Evolutionary conservation across 1,140 invertebrate genomes (phyloP).

Genomic region (Drosophila willistoni): DNA sequence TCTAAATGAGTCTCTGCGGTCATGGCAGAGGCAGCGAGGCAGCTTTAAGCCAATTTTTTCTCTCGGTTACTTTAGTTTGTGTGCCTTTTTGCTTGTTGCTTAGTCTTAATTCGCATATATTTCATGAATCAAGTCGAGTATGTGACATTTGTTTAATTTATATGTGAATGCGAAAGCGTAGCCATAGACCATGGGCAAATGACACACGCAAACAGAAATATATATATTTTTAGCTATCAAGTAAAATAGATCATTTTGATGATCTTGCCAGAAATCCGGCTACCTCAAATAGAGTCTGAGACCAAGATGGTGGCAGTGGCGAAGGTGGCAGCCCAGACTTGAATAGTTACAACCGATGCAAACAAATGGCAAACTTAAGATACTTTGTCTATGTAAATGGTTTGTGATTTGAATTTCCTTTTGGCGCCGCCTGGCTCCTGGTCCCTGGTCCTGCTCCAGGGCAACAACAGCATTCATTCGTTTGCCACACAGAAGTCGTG

Average conservation of each 20-base stretch:
- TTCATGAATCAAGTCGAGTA: slow-evolving; percentile 77
- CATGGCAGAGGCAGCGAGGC: slow-evolving; percentile 12
- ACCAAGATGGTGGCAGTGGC: not conserved
- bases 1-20: slow-evolving; percentile 67
- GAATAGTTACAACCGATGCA: not conserved
- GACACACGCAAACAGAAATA: slow-evolving; percentile 67
- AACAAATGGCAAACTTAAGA: slow-evolving; percentile 36
- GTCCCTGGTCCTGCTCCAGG: slow-evolving; percentile 24
- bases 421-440: slow-evolving; percentile 52
- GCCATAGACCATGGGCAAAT: slow-evolving; percentile 14
- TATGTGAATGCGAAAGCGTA: slow-evolving; percentile 79
- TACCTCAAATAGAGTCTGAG: not conserved
- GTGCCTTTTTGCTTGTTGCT: slow-evolving; percentile 42
- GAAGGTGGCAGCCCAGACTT: not conserved
- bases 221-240: slow-evolving; percentile 48
- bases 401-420: slow-evolving; percentile 49
- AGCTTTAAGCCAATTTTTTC: slow-evolving; percentile 35
- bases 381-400: slow-evolving; percentile 55
- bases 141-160: slow-evolving; percentile 77
- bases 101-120: slow-evolving; percentile 56
- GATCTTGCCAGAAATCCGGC: slow-evolving; percentile 45
- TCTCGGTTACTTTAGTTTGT: slow-evolving; percentile 27
- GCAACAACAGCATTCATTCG: slow-evolving; percentile 12
- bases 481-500: slow-evolving; percentile 70
- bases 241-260: slow-evolving; percentile 75